Evolutionary conservation across 1,140 invertebrate genomes (phyloP).

Genomic region (Drosophila dunni): DNA sequence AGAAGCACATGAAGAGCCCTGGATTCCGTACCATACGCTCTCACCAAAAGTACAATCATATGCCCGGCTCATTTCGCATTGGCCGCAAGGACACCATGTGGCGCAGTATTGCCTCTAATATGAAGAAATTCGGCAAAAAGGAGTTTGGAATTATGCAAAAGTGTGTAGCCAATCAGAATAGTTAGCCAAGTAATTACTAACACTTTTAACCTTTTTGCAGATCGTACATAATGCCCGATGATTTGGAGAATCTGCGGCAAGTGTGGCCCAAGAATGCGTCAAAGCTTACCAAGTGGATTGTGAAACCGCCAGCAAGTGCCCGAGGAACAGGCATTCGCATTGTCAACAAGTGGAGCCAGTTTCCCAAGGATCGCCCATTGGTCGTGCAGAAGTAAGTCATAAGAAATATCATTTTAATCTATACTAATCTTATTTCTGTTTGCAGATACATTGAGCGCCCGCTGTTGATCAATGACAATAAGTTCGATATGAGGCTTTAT

Average conservation of each 20-base stretch:
- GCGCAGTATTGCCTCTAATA: slow-evolving; percentile 92
- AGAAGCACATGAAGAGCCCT: slow-evolving; percentile 92
- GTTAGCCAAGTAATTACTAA: neutral
- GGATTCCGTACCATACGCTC: slow-evolving; percentile 92
- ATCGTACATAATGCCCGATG: slow-evolving; percentile 96
- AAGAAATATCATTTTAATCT: neutral
- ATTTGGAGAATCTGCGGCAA: slow-evolving; percentile 92
- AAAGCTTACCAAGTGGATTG: slow-evolving; percentile 91
- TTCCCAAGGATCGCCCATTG: slow-evolving; percentile 94
- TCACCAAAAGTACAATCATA: slow-evolving; percentile 98
- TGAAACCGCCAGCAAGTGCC: slow-evolving; percentile 96
- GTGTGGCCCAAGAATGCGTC: slow-evolving; percentile 92
- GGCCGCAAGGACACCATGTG: slow-evolving; percentile 98
- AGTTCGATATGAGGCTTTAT: slow-evolving; percentile 96
- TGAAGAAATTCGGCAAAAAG: slow-evolving; percentile 90
- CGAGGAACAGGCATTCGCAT: slow-evolving; percentile 97
- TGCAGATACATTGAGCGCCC: slow-evolving; percentile 92
- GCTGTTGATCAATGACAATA: slow-evolving; percentile 95
- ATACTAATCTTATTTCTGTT: neutral
- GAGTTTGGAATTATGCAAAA: slow-evolving; percentile 96
- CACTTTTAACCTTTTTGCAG: slow-evolving; percentile 22
- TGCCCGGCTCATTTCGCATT: slow-evolving; percentile 98
- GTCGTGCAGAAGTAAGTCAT: slow-evolving; percentile 91
- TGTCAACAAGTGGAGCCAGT: slow-evolving; percentile 96
- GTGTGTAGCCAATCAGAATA: slow-evolving; percentile 6